These are phyloP conservation scores for Pollenia griseotomentosa DNA, from an alignment of 2,888 invertebrate genomes.

Conservation along the genomic window DNA sequence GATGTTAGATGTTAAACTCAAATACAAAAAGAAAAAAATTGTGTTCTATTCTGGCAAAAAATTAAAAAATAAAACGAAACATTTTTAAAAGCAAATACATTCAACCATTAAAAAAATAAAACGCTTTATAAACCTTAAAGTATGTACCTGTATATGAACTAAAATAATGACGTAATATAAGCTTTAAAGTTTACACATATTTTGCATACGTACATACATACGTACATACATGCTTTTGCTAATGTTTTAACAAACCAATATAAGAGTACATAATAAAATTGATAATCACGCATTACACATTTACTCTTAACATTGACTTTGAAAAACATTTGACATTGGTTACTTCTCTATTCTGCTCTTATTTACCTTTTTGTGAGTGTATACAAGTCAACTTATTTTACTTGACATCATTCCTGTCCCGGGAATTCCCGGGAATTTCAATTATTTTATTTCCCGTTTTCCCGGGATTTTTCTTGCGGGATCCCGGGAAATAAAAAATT, in stretches of 20 bases:
- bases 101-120: background rate
- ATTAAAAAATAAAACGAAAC: background rate
- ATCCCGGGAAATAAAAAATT: no score
- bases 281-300: background rate
- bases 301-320: slow-evolving; percentile 80
- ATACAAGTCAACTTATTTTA: background rate
- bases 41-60: slow-evolving; percentile 27
- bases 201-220: background rate
- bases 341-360: slow-evolving; percentile 42
- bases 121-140: background rate
- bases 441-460: no score
- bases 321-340: slow-evolving; percentile 81
- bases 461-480: no score
- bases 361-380: background rate
- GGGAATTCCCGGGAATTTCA: no score
- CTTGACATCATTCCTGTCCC: no score
- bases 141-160: background rate
- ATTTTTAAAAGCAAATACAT: background rate
- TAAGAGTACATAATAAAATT: no score
- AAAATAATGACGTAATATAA: slow-evolving; percentile 32
- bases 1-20: slow-evolving; percentile 41
- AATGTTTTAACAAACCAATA: background rate
- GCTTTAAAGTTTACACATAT: slow-evolving; percentile 1
- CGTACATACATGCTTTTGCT: slow-evolving; percentile 44
- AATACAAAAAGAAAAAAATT: slow-evolving; percentile 24